Conservation (phyloP, 35 echinoderm and acorn worm genomes). For the Heliocidaris erythrogramma region DNA sequence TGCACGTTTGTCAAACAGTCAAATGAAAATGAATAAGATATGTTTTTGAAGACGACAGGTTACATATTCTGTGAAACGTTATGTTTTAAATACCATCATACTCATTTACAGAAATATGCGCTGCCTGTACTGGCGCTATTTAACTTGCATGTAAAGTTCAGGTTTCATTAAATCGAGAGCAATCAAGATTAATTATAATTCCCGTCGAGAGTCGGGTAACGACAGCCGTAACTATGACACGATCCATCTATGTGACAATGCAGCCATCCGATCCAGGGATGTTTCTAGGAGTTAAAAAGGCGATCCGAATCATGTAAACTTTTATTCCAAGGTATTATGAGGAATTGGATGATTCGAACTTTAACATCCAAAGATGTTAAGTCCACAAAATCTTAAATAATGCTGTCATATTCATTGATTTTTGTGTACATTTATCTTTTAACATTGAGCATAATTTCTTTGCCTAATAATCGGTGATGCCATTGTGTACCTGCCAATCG, state of each 20-base stretch:
- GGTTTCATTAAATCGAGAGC: not conserved
- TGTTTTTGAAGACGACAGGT: not conserved
- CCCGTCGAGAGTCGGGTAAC: not conserved
- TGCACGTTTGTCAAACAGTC: not conserved
- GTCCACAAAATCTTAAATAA: too few species aligned
- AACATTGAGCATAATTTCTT: too few species aligned
- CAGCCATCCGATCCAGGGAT: not conserved
- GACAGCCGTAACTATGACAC: not conserved
- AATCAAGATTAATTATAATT: not conserved
- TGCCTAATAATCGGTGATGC: too few species aligned
- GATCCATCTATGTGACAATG: not conserved
- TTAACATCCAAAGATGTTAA: too few species aligned
- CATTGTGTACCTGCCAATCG: too few species aligned
- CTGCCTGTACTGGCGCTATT: not conserved
- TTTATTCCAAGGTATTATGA: too few species aligned
- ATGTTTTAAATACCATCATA: too few species aligned
- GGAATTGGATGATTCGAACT: too few species aligned
- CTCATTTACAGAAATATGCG: not conserved
- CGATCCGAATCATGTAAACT: too few species aligned
- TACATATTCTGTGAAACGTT: not conserved
- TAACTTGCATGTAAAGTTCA: not conserved
- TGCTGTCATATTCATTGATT: too few species aligned
- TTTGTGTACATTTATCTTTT: too few species aligned
- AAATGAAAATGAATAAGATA: not conserved
- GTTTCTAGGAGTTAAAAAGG: not conserved